Evolutionary conservation across 2,888 invertebrate genomes (phyloP).

Genomic region (Neoitamus cyanurus): DNA sequence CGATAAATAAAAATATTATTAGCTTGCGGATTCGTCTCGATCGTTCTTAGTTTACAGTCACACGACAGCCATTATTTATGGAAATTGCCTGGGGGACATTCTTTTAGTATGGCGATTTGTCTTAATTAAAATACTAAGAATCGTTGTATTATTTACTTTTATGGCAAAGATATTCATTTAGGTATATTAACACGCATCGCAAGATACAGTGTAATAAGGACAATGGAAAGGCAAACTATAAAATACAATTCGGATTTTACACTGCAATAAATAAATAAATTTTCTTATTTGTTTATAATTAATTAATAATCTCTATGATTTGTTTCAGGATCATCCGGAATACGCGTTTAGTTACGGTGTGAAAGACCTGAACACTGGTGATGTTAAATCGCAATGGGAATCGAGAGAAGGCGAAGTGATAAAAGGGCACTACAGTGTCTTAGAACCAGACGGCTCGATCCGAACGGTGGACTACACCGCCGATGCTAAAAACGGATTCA

Average conservation of each 20-base stretch:
- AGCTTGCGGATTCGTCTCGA: neutral
- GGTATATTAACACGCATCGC: too few relatives aligned
- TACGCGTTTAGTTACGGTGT: conserved; percentile 72
- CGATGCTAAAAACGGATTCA: conserved; percentile 69
- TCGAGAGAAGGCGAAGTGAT: conserved; percentile 69
- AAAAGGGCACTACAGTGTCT: conserved; percentile 72
- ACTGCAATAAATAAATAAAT: too few relatives aligned
- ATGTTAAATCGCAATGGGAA: conserved; percentile 72
- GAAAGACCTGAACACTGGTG: conserved; percentile 70
- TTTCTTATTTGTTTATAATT: too few relatives aligned
- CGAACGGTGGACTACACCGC: conserved; percentile 71
- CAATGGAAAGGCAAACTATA: too few relatives aligned
- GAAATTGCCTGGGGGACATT: neutral
- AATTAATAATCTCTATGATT: neutral
- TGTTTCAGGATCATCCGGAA: conserved; percentile 66
- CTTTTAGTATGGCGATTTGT: neutral
- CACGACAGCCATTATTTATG: neutral
- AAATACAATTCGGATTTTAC: too few relatives aligned
- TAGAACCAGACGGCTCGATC: conserved; percentile 75
- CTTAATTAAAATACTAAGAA: neutral
- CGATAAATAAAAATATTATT: neutral
- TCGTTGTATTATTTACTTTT: too few relatives aligned
- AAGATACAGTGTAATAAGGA: too few relatives aligned
- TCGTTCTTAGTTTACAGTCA: neutral
- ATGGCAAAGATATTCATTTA: too few relatives aligned